Base-by-base conservation (phyloP, 2,113 vertebrate species). In the Eulemur macaco region DNA sequence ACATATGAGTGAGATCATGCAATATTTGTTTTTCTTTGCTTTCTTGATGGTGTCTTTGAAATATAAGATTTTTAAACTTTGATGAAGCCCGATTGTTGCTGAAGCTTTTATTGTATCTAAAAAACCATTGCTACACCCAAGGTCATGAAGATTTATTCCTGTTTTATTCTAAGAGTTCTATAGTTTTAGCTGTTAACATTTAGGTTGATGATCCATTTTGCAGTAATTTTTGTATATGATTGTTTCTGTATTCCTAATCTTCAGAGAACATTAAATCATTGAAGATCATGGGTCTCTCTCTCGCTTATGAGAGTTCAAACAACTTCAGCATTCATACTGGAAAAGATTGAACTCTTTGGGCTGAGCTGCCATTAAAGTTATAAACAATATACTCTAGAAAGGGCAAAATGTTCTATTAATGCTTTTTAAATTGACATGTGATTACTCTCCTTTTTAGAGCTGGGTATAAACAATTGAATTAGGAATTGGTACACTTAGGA, bases 181-280 rank as follows among this genome's bases (percentile, higher is more conserved):
- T 47, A 95, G 12, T 91, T 92, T 82, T 76, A 81, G 71, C 31
- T 74, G 12, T 74, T 89, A 54, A 91, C 25, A 71, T 80, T 66
- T 89, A 86, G 21, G 66, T 45, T 66, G 17, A 63, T 74, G 14
- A 85, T 42, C 27, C 73, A 15, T 90, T 74, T 89, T 93, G 42
- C 50, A 66, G 25, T 92, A 81, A 81, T 89, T 88, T 96, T 92
- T 81, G 6, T 85, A 54, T 34, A 29, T 47, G 39, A 52, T 39
- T 95, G 21, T 95, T 95, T 95, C 66, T 29, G 8, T 58, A 87
- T 54, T 83, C 68, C 86, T 93, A 76, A 66, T 27, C 63, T 83
- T 91, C 64, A 78, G 4, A 84, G 64, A 37, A 66, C 37, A 74
- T 86, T 68, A 31, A 89, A 96, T 69, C 14, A 85, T 73, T 86